phyloP scores from a whole-genome alignment of 2,888 invertebrate genomes.

The Ornithoptera priamus region DNA sequence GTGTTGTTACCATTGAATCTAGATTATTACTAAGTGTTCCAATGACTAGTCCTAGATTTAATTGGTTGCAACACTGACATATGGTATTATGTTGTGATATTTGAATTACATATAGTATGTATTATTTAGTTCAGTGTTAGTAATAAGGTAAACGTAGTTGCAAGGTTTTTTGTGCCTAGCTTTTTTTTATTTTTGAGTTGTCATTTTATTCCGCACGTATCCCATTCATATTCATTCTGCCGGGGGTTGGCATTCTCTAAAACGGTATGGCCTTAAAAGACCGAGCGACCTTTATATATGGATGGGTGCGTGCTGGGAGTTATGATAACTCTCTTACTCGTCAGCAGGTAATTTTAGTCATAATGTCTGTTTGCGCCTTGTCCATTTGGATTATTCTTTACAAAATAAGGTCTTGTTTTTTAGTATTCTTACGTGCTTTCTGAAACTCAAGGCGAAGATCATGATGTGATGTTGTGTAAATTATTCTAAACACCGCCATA shows the following conservation, averaged over 20 bases:
- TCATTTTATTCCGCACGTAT: conserved; percentile 81
- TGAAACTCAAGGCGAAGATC: too few relatives aligned
- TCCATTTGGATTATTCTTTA: conserved; percentile 20
- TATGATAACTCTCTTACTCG: conserved; percentile 63
- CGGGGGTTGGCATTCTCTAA: conserved; percentile 72
- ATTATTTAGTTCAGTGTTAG: conserved; percentile 57
- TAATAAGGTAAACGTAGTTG: conserved; percentile 68
- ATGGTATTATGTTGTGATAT: conserved; percentile 36
- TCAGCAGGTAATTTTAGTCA: conserved; percentile 64
- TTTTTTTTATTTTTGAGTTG: conserved; percentile 75
- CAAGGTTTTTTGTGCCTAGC: conserved; percentile 71
- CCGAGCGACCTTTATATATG: conserved; percentile 68
- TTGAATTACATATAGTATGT: conserved; percentile 38
- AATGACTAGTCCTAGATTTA: conserved; percentile 33
- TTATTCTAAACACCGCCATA: too few relatives aligned
- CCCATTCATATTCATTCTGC: conserved; percentile 81
- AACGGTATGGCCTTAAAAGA: conserved; percentile 51
- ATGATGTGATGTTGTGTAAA: too few relatives aligned
- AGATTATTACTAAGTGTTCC: conserved; percentile 24
- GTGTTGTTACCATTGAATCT: conserved; percentile 33
- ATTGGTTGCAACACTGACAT: conserved; percentile 38
- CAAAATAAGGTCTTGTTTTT: background rate
- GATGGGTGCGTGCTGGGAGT: conserved; percentile 75
- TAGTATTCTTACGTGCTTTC: too few relatives aligned
- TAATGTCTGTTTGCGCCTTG: conserved; percentile 27